Evolutionary conservation across 2,797 vertebrate species (phyloP), one percentile per base, ranked within the genome.

Genomic region (Phrynocephalus guinanensis): DNA sequence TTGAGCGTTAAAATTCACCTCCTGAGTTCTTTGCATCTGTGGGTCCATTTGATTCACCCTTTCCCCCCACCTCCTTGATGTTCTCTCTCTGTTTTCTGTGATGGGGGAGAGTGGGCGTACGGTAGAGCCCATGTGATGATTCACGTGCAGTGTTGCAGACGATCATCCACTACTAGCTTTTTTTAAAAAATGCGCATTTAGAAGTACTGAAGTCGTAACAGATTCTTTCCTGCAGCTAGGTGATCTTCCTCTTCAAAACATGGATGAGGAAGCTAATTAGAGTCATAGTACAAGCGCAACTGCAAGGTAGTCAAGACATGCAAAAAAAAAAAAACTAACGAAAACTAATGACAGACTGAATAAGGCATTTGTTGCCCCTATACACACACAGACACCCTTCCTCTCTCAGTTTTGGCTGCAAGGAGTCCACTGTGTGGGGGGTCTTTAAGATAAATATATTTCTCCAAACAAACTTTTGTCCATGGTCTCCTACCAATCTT

Each of bases 391-490:
- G n/a, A 63, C 60, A 63, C 76, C 44, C 8, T 86, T 80, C 0
- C 26, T 5, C 38, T 68, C 91, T 90, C 3, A 48, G 52, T 86
- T 56, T 87, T 92, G 90, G 86, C 28, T 91, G 88, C 89, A 90
- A 26, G 60, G 76, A 70, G 20, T 66, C 9, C 16, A 13, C 52
- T 83, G 24, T 83, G 84, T 88, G 91, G 83, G 83, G 86, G 82
- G 90, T 93, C 94, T 88, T 78, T 91, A 87, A 95, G 38, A 95
- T 67, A 38, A 90, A 60, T 9, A 60, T 63, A 0, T 71, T 91
- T 0, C 88, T 72, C 75, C 67, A 78, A 67, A 79, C 71, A 50
- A 92, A 89, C 84, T 86, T 85, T 60, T 92, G 75, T 83, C 91
- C 86, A 83, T 92, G 85, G 90, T 80, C 15, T 56, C 48, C 85